Base-by-base conservation (phyloP, 1,140 invertebrate species). In the Oryctes rhinoceros region DNA sequence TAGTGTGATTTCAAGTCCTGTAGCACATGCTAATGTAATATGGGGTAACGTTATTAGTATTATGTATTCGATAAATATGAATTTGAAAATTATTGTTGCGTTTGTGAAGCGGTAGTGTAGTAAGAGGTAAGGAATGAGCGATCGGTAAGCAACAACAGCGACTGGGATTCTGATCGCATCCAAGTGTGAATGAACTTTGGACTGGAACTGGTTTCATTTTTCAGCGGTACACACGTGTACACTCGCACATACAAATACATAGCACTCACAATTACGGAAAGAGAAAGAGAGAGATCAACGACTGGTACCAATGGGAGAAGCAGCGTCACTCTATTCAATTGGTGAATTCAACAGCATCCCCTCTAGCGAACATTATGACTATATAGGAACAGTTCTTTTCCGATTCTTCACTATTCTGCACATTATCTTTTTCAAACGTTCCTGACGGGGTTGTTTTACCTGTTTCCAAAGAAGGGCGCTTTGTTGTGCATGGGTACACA, bases 131-230 rank as follows among this genome's bases (percentile, higher is more conserved):
- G 18, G 47, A 76, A 48, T 76, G 47, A 76, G 10, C 75, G 75
- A 44, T 24, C 75, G 44, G 75, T 20, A 47, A 49, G 44, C 47
- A 76, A 76, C 65, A 76, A 39, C 37, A 15, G 37, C 15, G 47
- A 76, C 37, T 76, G 13, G 75, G 75, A 71, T 76, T 35, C 75
- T 76, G 39, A 76, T 76, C 75, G 75, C 75, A 44, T 44, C 47
- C 37, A 11, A 49, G 75, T 47, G 75, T 76, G 75, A 76, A 76
- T 76, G 75, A 76, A 76, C 75, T 76, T 76, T 76, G 11, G 39
- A 47, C 37, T 76, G 75, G 75, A 76, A 76, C 75, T 37, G 75
- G 75, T 76, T 76, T 49, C 75, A 49, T 76, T 76, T 49, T 76
- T 49, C 39, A 76, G 75, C n/a, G 75, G 37, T 76, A 76, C 75